A percentile compares a stretch with the other conserved stretches of the same genome.
Conservation (phyloP, 2,888 invertebrate species). For the Prosopocoilus inquinatus region DNA sequence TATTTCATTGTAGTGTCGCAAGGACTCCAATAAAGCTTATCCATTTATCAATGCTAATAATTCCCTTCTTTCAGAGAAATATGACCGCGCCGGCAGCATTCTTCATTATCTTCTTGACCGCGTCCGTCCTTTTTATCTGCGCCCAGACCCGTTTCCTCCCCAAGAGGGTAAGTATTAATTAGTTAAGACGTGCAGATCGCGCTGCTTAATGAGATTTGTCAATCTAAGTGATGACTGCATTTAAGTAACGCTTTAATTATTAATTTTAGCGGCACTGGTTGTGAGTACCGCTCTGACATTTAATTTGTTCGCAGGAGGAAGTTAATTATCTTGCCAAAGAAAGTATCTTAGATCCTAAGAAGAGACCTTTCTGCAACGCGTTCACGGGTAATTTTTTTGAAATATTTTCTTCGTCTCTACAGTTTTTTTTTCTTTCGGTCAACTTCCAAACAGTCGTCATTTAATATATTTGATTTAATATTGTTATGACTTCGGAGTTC, state of each 20-base stretch:
- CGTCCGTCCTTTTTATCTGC: conserved; percentile 2
- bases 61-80: conserved; percentile 33
- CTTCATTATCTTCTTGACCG: conserved; percentile 9
- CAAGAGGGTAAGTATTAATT: conserved; percentile 37
- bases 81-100: conserved; percentile 24
- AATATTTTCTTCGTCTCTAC: too few relatives aligned
- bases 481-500: too few relatives aligned
- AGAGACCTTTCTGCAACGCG: conserved; percentile 85
- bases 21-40: conserved; percentile 39
- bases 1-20: conserved; percentile 43
- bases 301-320: conserved; percentile 26
- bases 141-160: conserved; percentile 36
- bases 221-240: neutral
- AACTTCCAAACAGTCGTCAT: too few relatives aligned
- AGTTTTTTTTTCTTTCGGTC: too few relatives aligned
- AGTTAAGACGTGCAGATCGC: neutral
- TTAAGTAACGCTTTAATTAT: neutral
- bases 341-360: conserved; percentile 57
- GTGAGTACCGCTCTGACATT: conserved; percentile 5
- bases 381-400: conserved; percentile 70
- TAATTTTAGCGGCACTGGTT: conserved; percentile 2
- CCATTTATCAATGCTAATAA: conserved; percentile 44
- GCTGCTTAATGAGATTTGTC: neutral
- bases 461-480: too few relatives aligned
- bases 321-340: conserved; percentile 28